phyloP scores from a whole-genome alignment of 2,113 vertebrate species.

The Macaca nemestrina region DNA sequence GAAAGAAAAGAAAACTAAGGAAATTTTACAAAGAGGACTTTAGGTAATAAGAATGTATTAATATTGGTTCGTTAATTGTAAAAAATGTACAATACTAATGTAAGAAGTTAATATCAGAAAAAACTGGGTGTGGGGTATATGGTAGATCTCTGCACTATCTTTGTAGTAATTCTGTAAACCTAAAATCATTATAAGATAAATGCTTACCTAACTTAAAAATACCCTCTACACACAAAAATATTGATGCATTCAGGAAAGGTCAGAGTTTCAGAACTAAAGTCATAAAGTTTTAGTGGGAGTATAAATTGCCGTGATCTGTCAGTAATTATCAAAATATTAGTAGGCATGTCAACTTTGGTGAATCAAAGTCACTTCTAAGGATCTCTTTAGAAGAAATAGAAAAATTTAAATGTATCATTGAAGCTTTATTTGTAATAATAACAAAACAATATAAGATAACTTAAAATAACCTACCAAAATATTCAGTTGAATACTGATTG shows the following conservation, averaged over 20 bases:
- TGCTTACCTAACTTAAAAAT: neutral
- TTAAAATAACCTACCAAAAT: neutral
- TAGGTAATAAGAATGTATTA: neutral
- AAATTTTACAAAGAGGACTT: neutral
- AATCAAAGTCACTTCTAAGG: neutral
- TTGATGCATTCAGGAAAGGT: neutral
- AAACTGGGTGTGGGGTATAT: neutral
- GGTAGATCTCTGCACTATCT: neutral
- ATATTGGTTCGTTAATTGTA: neutral
- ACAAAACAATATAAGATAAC: neutral
- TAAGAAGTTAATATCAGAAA: neutral
- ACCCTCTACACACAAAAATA: neutral
- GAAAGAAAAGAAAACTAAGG: neutral
- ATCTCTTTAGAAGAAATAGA: neutral
- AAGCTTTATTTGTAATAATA: neutral
- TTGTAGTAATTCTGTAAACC: neutral
- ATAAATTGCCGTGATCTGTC: neutral
- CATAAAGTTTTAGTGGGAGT: neutral
- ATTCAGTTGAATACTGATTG: neutral
- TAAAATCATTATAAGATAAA: neutral
- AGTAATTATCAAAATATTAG: neutral
- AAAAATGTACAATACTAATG: neutral
- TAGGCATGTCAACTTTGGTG: neutral
- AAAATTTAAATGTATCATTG: neutral
- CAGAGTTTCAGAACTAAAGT: neutral